Percentiles rank a stretch among this genome's conserved stretches.
Evolutionary conservation across 2,888 invertebrate genomes (phyloP).

Genomic region (Andrena fulva): DNA sequence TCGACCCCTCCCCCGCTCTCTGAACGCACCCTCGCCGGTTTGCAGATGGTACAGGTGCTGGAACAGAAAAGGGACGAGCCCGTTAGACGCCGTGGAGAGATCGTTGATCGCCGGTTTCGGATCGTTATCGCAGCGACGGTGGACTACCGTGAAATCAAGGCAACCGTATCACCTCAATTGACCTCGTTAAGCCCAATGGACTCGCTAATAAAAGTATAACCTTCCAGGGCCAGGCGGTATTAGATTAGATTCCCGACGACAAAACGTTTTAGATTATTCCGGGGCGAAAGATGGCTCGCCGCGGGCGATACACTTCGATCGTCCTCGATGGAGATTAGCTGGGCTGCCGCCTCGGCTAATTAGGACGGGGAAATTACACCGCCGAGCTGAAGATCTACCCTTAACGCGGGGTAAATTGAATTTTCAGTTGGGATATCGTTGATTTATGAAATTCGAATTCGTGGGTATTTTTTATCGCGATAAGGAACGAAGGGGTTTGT

Average conservation of each 20-base stretch:
- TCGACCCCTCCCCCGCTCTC: constrained; percentile 83
- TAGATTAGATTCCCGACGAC: constrained; percentile 66
- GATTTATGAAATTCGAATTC: background rate
- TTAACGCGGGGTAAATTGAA: constrained; percentile 1
- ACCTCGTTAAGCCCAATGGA: constrained; percentile 82
- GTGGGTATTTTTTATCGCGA: too few relatives aligned
- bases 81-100: constrained; percentile 33
- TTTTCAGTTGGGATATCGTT: background rate
- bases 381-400: constrained; percentile 1
- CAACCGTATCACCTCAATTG: constrained; percentile 81
- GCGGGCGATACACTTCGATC: constrained; percentile 41
- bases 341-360: constrained; percentile 27
- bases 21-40: constrained; percentile 83
- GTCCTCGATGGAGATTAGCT: constrained; percentile 29
- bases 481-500: too few relatives aligned
- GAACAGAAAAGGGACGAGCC: constrained; percentile 63
- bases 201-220: constrained; percentile 78
- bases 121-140: constrained; percentile 74
- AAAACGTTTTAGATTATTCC: constrained; percentile 56
- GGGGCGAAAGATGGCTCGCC: constrained; percentile 41
- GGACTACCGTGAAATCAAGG: constrained; percentile 79
- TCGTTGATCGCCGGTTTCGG: constrained; percentile 37
- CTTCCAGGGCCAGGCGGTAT: constrained; percentile 69
- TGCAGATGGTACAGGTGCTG: constrained; percentile 84
- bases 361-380: constrained; percentile 29